phyloP scores from a whole-genome alignment of 2,888 invertebrate species.

The Amblyjoppa proteus region DNA sequence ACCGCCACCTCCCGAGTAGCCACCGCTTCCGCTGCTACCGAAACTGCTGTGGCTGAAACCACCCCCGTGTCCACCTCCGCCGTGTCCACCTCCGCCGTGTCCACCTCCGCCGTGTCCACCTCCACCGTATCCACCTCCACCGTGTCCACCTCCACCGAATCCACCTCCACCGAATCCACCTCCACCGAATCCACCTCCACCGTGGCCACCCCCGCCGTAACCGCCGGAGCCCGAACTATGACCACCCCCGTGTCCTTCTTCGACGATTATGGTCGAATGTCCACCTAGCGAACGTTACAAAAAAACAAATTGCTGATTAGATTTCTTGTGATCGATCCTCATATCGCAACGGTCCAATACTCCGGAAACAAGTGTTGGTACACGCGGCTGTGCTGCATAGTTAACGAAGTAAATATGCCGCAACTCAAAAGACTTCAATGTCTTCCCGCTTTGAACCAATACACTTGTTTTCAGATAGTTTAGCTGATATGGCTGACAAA shows the following conservation, averaged over 20 bases:
- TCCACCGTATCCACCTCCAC: constrained; percentile 54
- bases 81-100: constrained; percentile 54
- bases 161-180: constrained; percentile 59
- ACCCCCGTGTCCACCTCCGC: constrained; percentile 57
- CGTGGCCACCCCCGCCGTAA: constrained; percentile 47
- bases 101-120: constrained; percentile 54
- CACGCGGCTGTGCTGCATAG: too few relatives aligned
- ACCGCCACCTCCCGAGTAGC: constrained; percentile 68
- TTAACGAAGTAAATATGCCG: too few relatives aligned
- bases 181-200: constrained; percentile 54
- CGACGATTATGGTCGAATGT: constrained; percentile 37
- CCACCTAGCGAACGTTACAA: constrained; percentile 37
- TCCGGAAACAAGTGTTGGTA: too few relatives aligned
- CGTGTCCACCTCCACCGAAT: constrained; percentile 44
- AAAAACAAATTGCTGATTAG: background rate
- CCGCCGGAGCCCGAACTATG: constrained; percentile 55
- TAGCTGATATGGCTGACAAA: background rate
- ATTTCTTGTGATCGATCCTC: background rate
- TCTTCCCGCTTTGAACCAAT: too few relatives aligned
- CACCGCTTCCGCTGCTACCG: constrained; percentile 61
- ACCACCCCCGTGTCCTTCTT: constrained; percentile 47
- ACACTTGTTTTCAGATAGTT: too few relatives aligned
- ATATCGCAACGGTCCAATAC: too few relatives aligned
- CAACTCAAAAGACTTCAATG: too few relatives aligned
- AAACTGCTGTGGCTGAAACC: constrained; percentile 57